phyloP scores from a whole-genome alignment of 2,888 invertebrate genomes.

The Ceramica pisi region DNA sequence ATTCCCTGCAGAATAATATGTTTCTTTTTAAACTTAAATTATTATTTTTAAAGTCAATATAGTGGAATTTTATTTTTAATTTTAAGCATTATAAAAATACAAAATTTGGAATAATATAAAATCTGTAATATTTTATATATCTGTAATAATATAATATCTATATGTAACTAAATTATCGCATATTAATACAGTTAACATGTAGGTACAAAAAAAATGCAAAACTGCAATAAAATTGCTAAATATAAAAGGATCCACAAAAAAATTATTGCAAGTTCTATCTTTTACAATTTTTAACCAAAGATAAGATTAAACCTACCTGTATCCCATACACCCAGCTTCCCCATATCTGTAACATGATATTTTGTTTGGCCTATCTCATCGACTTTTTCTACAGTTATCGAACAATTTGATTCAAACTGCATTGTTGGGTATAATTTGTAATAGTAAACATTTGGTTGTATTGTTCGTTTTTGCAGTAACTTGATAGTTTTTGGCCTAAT shows the following conservation, averaged over 20 bases:
- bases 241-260: not conserved
- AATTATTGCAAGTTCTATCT: not conserved
- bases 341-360: slow-evolving; percentile 81
- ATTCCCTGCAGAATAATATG: not conserved
- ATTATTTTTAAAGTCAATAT: not conserved
- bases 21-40: not conserved
- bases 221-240: not conserved
- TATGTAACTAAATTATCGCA: not conserved
- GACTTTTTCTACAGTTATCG: slow-evolving; percentile 75
- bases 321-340: slow-evolving; percentile 51
- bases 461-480: slow-evolving; percentile 78
- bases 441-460: slow-evolving; percentile 86
- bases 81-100: not conserved
- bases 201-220: not conserved
- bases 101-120: not conserved
- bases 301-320: slow-evolving; percentile 58
- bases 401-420: slow-evolving; percentile 73
- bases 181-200: not conserved
- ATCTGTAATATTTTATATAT: too few relatives aligned
- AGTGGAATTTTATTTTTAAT: not conserved
- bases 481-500: slow-evolving; percentile 61
- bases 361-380: slow-evolving; percentile 76
- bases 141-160: too few relatives aligned
- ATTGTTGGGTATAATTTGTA: slow-evolving; percentile 86
- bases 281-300: not conserved